A percentile compares a stretch with the other conserved stretches of the same genome.
phyloP scores from a whole-genome alignment of 2,113 vertebrate species.

The Aplodontia rufa region DNA sequence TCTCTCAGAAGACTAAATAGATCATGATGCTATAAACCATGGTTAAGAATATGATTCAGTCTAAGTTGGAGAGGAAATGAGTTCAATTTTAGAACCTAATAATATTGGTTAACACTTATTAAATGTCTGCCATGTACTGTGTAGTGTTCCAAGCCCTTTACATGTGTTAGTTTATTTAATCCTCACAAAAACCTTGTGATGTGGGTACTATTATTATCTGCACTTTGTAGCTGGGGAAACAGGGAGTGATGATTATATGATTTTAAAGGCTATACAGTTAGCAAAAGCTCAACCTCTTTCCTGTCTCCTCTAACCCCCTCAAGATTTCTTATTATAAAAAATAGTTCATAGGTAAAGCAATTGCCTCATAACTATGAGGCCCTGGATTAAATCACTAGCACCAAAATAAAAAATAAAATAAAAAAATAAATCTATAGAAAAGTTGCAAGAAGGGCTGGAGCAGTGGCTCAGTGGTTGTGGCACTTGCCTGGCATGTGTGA shows the following conservation, averaged over 20 bases:
- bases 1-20: background rate
- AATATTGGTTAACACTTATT: background rate
- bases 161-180: background rate
- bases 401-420: background rate
- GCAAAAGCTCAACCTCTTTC: background rate
- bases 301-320: background rate
- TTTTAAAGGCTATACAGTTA: background rate
- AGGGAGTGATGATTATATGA: background rate
- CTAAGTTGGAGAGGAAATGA: background rate
- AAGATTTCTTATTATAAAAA: background rate
- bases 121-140: background rate
- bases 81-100: background rate
- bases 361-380: too few relatives aligned
- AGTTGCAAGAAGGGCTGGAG: background rate
- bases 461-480: too few relatives aligned
- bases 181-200: background rate
- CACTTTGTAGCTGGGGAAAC: background rate
- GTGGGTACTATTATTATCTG: background rate
- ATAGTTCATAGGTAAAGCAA: too few relatives aligned
- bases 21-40: background rate
- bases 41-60: background rate
- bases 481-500: too few relatives aligned
- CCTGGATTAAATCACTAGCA: too few relatives aligned
- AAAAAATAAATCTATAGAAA: slow-evolving; percentile 7
- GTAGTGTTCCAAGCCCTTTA: background rate